Percentiles rank a stretch among this genome's conserved stretches.
Evolutionary conservation across 2,113 vertebrate species (phyloP).

Genomic region (Centropristis striata): DNA sequence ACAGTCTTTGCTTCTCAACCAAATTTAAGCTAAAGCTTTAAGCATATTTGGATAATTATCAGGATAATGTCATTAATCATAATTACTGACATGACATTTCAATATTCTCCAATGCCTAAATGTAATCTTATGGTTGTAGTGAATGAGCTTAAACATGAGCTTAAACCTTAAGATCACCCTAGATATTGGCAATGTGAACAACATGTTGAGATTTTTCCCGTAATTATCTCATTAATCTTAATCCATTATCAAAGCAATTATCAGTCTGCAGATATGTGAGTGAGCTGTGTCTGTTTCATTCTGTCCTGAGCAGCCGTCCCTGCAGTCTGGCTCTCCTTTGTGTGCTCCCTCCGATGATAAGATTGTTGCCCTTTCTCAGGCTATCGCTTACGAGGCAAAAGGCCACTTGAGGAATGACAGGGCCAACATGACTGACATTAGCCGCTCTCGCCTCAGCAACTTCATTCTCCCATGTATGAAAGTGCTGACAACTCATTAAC

Average conservation of each 20-base stretch:
- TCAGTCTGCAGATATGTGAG: conserved; percentile 46
- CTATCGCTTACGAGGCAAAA: conserved; percentile 76
- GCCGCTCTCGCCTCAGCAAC: conserved; percentile 37
- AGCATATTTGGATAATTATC: too few species aligned
- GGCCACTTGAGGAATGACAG: conserved; percentile 80
- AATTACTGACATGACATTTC: too few species aligned
- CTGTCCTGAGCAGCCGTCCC: conserved; percentile 30
- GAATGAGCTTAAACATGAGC: too few species aligned
- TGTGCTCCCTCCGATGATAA: conserved; percentile 66
- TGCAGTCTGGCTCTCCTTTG: conserved; percentile 56
- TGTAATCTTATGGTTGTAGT: too few species aligned
- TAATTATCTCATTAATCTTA: conserved; percentile 42
- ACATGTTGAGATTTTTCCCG: not conserved
- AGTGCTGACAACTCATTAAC: conserved; percentile 50
- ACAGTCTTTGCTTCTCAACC: too few species aligned
- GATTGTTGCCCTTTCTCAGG: conserved; percentile 75
- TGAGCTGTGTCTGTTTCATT: conserved; percentile 21
- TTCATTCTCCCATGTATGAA: conserved; percentile 25
- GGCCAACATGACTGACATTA: conserved; percentile 71
- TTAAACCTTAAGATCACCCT: too few species aligned
- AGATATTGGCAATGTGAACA: too few species aligned
- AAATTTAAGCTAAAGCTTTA: too few species aligned
- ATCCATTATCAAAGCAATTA: conserved; percentile 54
- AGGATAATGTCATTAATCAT: too few species aligned
- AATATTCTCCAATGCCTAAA: too few species aligned